Evolutionary conservation across 2,888 invertebrate species (phyloP), one percentile per base, ranked within the genome.

Genomic region (Dryocosmus kuriphilus): DNA sequence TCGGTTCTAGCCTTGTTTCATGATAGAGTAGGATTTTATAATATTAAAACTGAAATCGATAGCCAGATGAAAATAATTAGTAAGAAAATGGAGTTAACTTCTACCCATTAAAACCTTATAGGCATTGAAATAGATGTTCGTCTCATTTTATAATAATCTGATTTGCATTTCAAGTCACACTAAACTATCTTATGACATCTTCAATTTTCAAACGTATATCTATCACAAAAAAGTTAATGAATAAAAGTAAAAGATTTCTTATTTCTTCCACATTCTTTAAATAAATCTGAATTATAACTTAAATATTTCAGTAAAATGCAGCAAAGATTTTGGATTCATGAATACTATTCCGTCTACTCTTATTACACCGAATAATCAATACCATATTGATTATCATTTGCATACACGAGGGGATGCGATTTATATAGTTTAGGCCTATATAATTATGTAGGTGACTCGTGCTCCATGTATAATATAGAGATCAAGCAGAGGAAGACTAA

Each of bases 361-460:
- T 65, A 67, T 67, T 46, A 27, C 67, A 46, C 67, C 19, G 24
- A 41, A 67, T 67, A 46, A 67, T 67, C 67, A 67, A 67, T 67
- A 65, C 19, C 41, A 46, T 46, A 67, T 67, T 46, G 67, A 67
- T 67, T 46, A 67, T 46, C 67, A 67, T 46, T 67, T 67, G 16
- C 67, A 27, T 67, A 46, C 67, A 41, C 27, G 41, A 41, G 46
- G 14, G 27, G 46, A 67, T 19, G 67, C 27, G 67, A 46, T 67
- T 67, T 8, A 51, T 67, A 67, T 46, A 67, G 46, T 46, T 46
- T 27, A 46, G 19, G 46, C 27, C 41, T 30, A 46, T 67, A 67
- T 46, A n/a, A n/a, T n/a, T n/a, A n/a, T n/a, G n/a, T n/a, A 30
- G 67, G 19, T 27, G 41, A 46, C 24, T 46, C 41, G 24, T 46